Evolutionary conservation across 2,797 vertebrate genomes (phyloP), one percentile per base, ranked within the genome.

Genomic region (Otolemur crassicaudatus): DNA sequence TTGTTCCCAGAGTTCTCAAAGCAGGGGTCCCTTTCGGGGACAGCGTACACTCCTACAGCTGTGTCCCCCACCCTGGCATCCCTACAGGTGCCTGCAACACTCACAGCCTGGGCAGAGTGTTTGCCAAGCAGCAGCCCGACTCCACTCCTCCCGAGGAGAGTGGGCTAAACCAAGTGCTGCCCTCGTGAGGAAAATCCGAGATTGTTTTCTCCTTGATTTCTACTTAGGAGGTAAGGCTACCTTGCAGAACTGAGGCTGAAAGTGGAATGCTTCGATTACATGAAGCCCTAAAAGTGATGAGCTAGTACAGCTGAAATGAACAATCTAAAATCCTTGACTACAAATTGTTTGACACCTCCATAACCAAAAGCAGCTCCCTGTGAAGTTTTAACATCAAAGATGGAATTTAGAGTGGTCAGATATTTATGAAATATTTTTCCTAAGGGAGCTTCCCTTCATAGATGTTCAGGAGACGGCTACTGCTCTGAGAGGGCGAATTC

Each of bases 361-460:
- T 84, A 90, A 96, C 89, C 92, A 85, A 95, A 95, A 95, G 77
- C 80, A 94, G 53, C 53, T 97, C 76, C 40, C 72, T 97, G 81
- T 97, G 97, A 97, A 96, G 95, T 82, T 83, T 85, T 20, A 94
- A 96, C 31, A 97, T 97, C 97, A 98, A 97, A 97, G 94, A 94
- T 95, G 12, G 12, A 95, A 22, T 93, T 97, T 83, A 80, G 20
- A 69, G 69, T 81, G 81, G 97, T 95, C 67, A 87, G 82, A 96
- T 97, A 75, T 94, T 95, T 97, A 97, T 96, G 95, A 40, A 22
- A 63, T 76, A 49, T 89, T 97, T 97, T 98, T 95, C 92, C 92
- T 88, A 91, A 70, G 96, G 84, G 86, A 94, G 20, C 58, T 90
- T 87, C 7, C 60, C 63, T 97, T 97, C 91, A 73, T 56, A 93